phyloP scores from a whole-genome alignment of 2,113 vertebrate genomes.

The Triplophysa dalaica region DNA sequence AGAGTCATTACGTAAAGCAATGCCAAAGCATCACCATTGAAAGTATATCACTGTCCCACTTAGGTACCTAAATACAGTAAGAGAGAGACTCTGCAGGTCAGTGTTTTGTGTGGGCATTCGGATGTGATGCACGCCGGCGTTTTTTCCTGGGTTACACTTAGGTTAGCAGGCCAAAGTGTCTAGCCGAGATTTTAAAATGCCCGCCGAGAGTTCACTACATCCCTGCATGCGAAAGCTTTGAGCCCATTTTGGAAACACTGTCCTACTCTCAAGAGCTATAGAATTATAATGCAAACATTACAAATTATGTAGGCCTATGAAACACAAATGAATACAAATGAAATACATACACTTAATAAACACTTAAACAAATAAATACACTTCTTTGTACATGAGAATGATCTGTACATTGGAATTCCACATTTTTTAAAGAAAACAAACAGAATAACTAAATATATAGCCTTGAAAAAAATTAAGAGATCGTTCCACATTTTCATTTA shows the following conservation, averaged over 20 bases:
- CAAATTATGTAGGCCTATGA: background rate
- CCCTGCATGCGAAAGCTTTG: background rate
- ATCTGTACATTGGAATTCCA: slow-evolving; percentile 4
- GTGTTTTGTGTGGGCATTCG: background rate
- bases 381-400: background rate
- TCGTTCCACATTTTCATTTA: no score
- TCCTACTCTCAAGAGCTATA: slow-evolving; percentile 12
- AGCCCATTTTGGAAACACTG: slow-evolving; percentile 11
- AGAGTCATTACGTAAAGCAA: background rate
- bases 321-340: background rate
- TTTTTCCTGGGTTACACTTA: background rate
- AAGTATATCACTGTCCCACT: background rate
- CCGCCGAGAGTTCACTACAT: background rate
- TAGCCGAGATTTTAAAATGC: background rate
- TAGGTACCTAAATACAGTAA: background rate
- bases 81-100: slow-evolving; percentile 27
- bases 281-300: background rate
- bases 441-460: no score
- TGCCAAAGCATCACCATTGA: background rate
- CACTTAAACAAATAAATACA: background rate
- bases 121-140: background rate
- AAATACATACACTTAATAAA: no score
- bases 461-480: no score
- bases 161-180: slow-evolving; percentile 37
- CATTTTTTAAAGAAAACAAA: background rate